A percentile compares a stretch with the other conserved stretches of the same genome.
phyloP scores from a whole-genome alignment of 35 echinoderm and acorn worm species.

The Ophioderma brevispina region DNA sequence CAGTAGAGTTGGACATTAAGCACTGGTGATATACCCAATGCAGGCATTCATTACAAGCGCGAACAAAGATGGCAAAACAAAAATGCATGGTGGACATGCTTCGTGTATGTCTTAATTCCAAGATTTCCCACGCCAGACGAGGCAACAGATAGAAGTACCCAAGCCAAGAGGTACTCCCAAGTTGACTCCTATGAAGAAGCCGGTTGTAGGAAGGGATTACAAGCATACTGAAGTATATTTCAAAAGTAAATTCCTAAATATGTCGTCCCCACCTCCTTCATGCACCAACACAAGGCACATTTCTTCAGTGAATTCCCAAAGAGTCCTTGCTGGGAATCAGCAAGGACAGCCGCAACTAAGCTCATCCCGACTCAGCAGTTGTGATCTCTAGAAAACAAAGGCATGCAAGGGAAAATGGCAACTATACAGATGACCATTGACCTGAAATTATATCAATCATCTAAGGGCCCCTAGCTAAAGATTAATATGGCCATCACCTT shows the following conservation, averaged over 20 bases:
- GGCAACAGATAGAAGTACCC: too few relatives aligned
- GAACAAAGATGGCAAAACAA: too few relatives aligned
- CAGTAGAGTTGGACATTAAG: too few relatives aligned
- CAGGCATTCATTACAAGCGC: too few relatives aligned
- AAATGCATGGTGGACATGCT: too few relatives aligned
- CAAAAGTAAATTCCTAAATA: neutral
- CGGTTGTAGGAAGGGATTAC: neutral
- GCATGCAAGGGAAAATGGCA: neutral
- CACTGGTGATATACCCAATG: too few relatives aligned
- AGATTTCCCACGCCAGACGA: too few relatives aligned
- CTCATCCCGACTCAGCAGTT: slow-evolving; percentile 78
- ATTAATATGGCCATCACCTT: too few relatives aligned
- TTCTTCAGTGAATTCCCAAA: slow-evolving; percentile 69
- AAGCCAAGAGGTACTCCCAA: neutral
- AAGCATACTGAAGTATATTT: neutral
- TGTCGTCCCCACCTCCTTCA: slow-evolving; percentile 69
- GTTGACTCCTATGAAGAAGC: neutral
- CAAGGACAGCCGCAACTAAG: slow-evolving; percentile 81
- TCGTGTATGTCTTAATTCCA: too few relatives aligned
- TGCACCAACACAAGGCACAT: slow-evolving; percentile 89
- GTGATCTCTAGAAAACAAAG: neutral
- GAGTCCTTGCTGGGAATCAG: slow-evolving; percentile 90
- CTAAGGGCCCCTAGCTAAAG: too few relatives aligned
- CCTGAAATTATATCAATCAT: too few relatives aligned
- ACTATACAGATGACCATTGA: too few relatives aligned